Evolutionary conservation across 2,797 vertebrate species (phyloP), one percentile per base, ranked within the genome.

Genomic region (Chelon labrosus): DNA sequence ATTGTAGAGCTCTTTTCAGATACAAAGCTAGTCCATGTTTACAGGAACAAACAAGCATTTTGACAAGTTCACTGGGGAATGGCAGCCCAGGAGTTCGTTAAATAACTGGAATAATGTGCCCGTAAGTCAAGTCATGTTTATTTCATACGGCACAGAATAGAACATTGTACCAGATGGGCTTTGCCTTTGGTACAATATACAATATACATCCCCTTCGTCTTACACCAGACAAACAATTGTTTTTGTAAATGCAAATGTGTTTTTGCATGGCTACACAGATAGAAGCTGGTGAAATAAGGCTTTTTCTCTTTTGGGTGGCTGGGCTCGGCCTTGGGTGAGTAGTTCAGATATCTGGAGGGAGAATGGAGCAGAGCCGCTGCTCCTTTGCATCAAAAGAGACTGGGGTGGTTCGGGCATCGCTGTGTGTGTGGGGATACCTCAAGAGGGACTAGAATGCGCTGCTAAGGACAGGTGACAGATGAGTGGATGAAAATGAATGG

Each of bases 41-140:
- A 69, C 13, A 31, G 49, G 25, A 73, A 62, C 61, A 68, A 72
- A 42, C 56, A 57, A 61, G 37, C 77, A 55, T 16, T 31, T 4
- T 56, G 51, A 20, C 17, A 20, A 57, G 20, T 54, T n/a, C 57
- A 37, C 22, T 4, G 16, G 42, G 41, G 57, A 66, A n/a, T 13
- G 65, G 53, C 22, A 5, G 51, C 13, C 16, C 16, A 50, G 54
- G 58, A 25, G 47, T 41, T 42, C 39, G 52, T 38, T 44, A 44
- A 50, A 49, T 55, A 39, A 67, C 51, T 41, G 54, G 37, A 19
- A 51, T 35, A 55, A 65, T 25, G 27, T 50, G 57, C 7, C 6
- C 62, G 4, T 20, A 63, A 44, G 54, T 56, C 51, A 31, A 50
- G 46, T 53, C 12, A n/a, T 54, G 13, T 55, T 64, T 60, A 41